Conservation (phyloP, 2,113 vertebrate genomes). For the Perognathus longimembris region DNA sequence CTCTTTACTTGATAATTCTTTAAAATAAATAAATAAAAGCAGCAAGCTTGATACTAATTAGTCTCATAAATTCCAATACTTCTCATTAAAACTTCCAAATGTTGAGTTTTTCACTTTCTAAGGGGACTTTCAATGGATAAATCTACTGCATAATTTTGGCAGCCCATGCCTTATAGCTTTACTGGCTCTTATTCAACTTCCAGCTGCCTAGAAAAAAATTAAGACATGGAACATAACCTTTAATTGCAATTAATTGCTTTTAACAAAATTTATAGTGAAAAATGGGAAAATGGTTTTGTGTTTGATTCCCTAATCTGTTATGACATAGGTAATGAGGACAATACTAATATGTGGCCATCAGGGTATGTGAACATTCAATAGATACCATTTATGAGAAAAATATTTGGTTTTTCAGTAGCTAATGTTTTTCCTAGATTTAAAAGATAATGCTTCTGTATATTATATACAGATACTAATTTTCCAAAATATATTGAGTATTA, state of each 20-base stretch:
- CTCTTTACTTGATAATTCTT: neutral
- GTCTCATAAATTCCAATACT: neutral
- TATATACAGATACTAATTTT: conserved; percentile 59
- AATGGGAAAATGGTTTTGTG: conserved; percentile 5
- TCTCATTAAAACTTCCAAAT: conserved; percentile 29
- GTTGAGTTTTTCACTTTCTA: conserved; percentile 56
- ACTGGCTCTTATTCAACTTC: conserved; percentile 34
- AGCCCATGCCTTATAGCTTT: conserved; percentile 17
- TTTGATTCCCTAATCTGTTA: conserved; percentile 24
- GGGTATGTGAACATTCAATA: neutral
- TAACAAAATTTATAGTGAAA: conserved; percentile 73
- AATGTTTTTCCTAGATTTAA: neutral
- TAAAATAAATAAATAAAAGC: neutral
- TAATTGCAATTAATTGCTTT: conserved; percentile 70
- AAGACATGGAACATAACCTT: conserved; percentile 47
- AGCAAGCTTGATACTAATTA: neutral
- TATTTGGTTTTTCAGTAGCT: neutral
- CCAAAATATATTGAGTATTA: conserved; percentile 70
- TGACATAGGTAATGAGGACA: neutral
- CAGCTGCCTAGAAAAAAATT: conserved; percentile 58
- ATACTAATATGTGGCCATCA: neutral
- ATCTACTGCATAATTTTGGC: neutral
- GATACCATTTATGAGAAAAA: neutral
- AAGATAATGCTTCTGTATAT: conserved; percentile 22
- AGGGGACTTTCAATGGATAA: conserved; percentile 45